Percentiles rank a stretch among this genome's conserved stretches.
phyloP scores from a whole-genome alignment of 2,888 invertebrate genomes.

The Drosophila subsilvestris region DNA sequence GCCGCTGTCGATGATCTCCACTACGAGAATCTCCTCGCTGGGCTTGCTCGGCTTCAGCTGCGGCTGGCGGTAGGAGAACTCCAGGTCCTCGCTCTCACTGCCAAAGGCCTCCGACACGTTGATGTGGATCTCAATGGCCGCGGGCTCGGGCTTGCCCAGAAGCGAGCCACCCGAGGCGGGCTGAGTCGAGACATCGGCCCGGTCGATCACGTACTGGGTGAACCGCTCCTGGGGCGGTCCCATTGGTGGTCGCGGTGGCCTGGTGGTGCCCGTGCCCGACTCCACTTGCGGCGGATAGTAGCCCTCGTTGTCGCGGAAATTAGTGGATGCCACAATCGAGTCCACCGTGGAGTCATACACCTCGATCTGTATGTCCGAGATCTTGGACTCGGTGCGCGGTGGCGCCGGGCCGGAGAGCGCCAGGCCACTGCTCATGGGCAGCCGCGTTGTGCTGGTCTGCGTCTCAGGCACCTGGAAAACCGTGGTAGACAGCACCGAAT shows the following conservation, averaged over 20 bases:
- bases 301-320: conserved; percentile 77
- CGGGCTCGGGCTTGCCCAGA: conserved; percentile 80
- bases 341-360: conserved; percentile 83
- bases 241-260: conserved; percentile 55
- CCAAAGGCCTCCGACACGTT: conserved; percentile 83
- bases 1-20: conserved; percentile 81
- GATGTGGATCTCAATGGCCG: conserved; percentile 83
- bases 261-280: conserved; percentile 62
- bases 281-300: conserved; percentile 45
- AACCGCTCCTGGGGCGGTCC: conserved; percentile 76
- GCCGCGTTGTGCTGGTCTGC: conserved; percentile 57
- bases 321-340: conserved; percentile 82
- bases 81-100: conserved; percentile 82
- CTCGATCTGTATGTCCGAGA: conserved; percentile 83
- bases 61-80: conserved; percentile 81
- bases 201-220: conserved; percentile 82
- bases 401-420: conserved; percentile 27
- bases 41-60: conserved; percentile 61
- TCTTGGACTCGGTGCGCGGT: conserved; percentile 80
- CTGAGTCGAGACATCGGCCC: conserved; percentile 80
- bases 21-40: conserved; percentile 82
- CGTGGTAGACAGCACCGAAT: conserved; percentile 72
- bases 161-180: conserved; percentile 62
- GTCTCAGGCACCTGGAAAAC: conserved; percentile 76
- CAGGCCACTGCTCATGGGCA: conserved; percentile 29